Percentiles rank a stretch among this genome's conserved stretches.
phyloP scores from a whole-genome alignment of 1,140 invertebrate genomes.

The Dendroctonus valens region DNA sequence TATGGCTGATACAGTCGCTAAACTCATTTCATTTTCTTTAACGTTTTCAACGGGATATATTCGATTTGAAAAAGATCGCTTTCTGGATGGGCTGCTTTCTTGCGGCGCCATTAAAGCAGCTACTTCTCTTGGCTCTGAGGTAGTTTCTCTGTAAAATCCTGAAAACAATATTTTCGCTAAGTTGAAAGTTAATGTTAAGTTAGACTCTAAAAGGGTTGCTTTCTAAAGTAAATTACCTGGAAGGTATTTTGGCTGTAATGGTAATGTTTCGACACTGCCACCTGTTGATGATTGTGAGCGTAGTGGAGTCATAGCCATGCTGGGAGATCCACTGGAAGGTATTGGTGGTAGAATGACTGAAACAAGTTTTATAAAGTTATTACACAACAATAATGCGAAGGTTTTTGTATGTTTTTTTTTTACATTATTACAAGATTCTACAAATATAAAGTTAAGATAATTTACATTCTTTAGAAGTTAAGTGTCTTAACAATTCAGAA shows the following conservation, averaged over 20 bases:
- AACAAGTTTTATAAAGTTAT: neutral
- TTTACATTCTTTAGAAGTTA: too few species aligned
- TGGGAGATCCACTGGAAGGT: constrained; percentile 2
- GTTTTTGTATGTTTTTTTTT: too few species aligned
- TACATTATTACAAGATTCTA: too few species aligned
- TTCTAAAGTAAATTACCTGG: constrained; percentile 36
- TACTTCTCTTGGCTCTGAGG: constrained; percentile 43
- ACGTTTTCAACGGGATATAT: constrained; percentile 15
- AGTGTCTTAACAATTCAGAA: too few species aligned
- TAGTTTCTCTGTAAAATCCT: constrained; percentile 43
- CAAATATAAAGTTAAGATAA: too few species aligned
- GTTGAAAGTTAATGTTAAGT: constrained; percentile 5
- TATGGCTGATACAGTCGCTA: constrained; percentile 42
- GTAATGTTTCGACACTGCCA: constrained; percentile 62
- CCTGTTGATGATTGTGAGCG: constrained; percentile 63
- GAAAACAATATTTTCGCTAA: neutral
- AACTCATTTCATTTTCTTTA: constrained; percentile 36
- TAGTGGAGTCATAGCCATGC: constrained; percentile 15
- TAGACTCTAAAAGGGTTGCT: neutral
- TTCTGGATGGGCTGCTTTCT: constrained; percentile 22
- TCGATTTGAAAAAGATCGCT: constrained; percentile 29
- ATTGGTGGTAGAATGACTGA: constrained; percentile 3
- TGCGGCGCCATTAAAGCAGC: constrained; percentile 7
- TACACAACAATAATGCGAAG: too few species aligned
- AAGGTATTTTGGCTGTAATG: constrained; percentile 63